phyloP scores from a whole-genome alignment of 2,113 vertebrate genomes.

The Helogale parvula region DNA sequence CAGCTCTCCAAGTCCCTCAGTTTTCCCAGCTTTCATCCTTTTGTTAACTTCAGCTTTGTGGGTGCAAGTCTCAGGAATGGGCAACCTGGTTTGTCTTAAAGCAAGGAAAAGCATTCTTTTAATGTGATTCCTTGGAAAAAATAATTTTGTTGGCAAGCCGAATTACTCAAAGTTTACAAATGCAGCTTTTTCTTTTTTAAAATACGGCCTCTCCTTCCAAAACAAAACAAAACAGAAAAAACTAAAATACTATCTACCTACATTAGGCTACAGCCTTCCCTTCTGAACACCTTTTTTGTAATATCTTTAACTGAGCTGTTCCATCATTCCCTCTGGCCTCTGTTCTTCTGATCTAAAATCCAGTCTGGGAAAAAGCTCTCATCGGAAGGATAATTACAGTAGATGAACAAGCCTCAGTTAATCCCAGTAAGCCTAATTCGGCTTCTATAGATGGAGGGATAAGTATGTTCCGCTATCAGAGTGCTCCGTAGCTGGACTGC shows the following conservation, averaged over 20 bases:
- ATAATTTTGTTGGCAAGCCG: neutral
- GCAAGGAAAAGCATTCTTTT: neutral
- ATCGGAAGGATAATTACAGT: constrained; percentile 77
- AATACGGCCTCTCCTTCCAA: neutral
- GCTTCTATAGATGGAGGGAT: constrained; percentile 69
- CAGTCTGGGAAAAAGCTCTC: constrained; percentile 71
- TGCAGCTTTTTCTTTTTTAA: neutral
- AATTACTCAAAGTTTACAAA: constrained; percentile 46
- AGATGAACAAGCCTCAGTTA: constrained; percentile 69
- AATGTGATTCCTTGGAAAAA: neutral
- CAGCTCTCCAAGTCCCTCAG: neutral
- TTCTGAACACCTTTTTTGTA: constrained; percentile 37
- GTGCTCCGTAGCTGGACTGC: neutral
- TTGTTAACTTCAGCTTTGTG: constrained; percentile 68
- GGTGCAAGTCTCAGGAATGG: constrained; percentile 30
- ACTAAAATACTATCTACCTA: constrained; percentile 1
- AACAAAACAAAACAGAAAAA: neutral
- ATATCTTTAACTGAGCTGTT: constrained; percentile 54
- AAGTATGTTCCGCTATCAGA: constrained; percentile 47
- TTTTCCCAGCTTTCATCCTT: constrained; percentile 66
- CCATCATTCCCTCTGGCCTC: neutral
- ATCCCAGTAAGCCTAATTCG: constrained; percentile 75
- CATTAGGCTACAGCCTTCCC: constrained; percentile 2
- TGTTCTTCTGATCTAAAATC: constrained; percentile 66
- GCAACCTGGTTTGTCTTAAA: neutral